These are phyloP conservation scores for Myathropa florea DNA, from an alignment of 2,888 invertebrate species.

Conservation along the genomic window DNA sequence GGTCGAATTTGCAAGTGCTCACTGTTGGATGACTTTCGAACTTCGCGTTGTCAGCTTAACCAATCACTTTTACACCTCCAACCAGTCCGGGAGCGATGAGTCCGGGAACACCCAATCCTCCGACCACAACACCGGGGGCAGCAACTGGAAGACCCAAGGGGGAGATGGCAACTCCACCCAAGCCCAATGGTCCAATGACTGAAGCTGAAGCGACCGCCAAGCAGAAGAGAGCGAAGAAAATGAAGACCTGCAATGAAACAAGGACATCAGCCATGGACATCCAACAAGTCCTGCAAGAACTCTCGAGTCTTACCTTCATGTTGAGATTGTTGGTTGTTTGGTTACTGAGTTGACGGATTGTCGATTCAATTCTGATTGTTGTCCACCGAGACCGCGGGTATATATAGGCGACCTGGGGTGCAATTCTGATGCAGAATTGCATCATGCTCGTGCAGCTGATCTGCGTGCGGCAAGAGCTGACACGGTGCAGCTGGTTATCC, in stretches of 20 bases:
- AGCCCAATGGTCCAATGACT: slow-evolving; percentile 59
- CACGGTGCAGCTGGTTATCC: not conserved
- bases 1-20: too few relatives aligned
- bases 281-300: too few relatives aligned
- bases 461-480: not conserved
- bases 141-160: slow-evolving; percentile 46
- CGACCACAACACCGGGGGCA: slow-evolving; percentile 59
- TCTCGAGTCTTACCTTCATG: slow-evolving; percentile 49
- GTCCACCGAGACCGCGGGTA: not conserved
- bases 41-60: too few relatives aligned
- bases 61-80: slow-evolving; percentile 55
- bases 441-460: slow-evolving; percentile 23
- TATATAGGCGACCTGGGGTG: slow-evolving; percentile 36
- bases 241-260: slow-evolving; percentile 47
- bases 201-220: slow-evolving; percentile 67
- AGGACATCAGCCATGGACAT: too few relatives aligned
- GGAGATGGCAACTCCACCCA: slow-evolving; percentile 54
- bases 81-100: slow-evolving; percentile 51
- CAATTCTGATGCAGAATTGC: slow-evolving; percentile 56
- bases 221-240: slow-evolving; percentile 70
- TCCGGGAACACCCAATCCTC: slow-evolving; percentile 57
- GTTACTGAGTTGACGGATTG: slow-evolving; percentile 58
- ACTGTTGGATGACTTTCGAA: too few relatives aligned
- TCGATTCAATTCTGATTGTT: slow-evolving; percentile 60
- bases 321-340: slow-evolving; percentile 32